phyloP scores from a whole-genome alignment of 1,140 invertebrate species.

The Drosophila bifasciata region DNA sequence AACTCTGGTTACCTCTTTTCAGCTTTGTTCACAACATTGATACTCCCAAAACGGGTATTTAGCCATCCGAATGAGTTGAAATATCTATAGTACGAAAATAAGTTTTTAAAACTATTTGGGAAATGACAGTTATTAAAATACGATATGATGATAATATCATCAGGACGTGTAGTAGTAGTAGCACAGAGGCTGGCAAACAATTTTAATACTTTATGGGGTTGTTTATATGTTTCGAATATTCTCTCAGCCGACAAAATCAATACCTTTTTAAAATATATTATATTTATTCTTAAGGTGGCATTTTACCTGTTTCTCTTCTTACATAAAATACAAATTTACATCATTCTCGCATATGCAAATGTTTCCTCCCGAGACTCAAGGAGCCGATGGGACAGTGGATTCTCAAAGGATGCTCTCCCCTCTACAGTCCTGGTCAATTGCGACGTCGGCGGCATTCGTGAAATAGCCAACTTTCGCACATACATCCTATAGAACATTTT shows the following conservation, averaged over 20 bases:
- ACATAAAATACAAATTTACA: constrained; percentile 34
- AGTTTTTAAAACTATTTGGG: too few relatives aligned
- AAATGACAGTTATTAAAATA: too few relatives aligned
- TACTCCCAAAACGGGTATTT: too few relatives aligned
- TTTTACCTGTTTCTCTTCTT: constrained; percentile 28
- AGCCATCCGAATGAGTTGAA: too few relatives aligned
- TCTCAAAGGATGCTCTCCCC: constrained; percentile 31
- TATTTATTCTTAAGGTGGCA: constrained; percentile 48
- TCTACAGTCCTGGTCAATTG: constrained; percentile 70
- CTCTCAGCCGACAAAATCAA: too few relatives aligned
- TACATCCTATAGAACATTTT: constrained; percentile 60
- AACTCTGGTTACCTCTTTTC: constrained; percentile 15
- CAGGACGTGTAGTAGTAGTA: too few relatives aligned
- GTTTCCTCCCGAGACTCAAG: constrained; percentile 55
- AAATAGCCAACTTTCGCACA: constrained; percentile 76
- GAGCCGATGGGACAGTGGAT: constrained; percentile 39
- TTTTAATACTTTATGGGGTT: too few relatives aligned
- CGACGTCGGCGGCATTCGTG: constrained; percentile 72
- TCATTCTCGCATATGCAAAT: constrained; percentile 62
- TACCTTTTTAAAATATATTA: too few relatives aligned
- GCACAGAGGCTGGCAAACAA: too few relatives aligned
- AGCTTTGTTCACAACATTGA: constrained; percentile 50
- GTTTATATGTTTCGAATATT: too few relatives aligned
- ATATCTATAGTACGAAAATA: too few relatives aligned
- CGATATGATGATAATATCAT: too few relatives aligned